Base-by-base conservation (phyloP, 2,888 invertebrate genomes). In the Latheticus oryzae region DNA sequence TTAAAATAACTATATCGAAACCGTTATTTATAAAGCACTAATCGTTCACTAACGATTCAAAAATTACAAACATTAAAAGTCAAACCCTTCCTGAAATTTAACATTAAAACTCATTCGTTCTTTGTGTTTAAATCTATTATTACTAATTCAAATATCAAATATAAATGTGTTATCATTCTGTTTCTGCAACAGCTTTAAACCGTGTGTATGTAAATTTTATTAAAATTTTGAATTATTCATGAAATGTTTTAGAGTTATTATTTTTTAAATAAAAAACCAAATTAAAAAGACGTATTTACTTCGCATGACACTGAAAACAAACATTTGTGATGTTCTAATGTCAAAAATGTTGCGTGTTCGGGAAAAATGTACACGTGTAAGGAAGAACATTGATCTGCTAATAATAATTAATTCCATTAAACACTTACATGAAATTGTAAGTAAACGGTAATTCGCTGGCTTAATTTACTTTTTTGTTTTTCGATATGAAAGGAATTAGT, bases 351-450 rank as follows among this genome's bases (percentile, higher is more conserved):
- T 37, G 50, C 50, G 50, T 50, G 50, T 21, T 8, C n/a, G 5
- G 33, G 35, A 37, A 35, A 48, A 35, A 17, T 21, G 13, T 35
- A 48, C 33, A 35, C 17, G 48, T 48, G 48, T 48, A 48, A 48
- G 32, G 23, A 17, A 21, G 26, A 35, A 47, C 33, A 35, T 48
- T 33, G 13, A 35, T 35, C n/a, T 48, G 45, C 23, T 32, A 45
- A 45, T 45, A 45, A 45, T 19, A 45, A 45, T 45, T 45, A 45
- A 45, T 45, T 45, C 32, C 17, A 45, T 45, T 45, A 45, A 21
- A 32, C 13, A 32, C 17, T 45, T 21, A 30, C 37, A 11, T 37
- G 33, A 11, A 33, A 33, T 5, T 19, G 9, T 35, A 17, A 17
- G 17, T 8, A 11, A 5, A 8, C 5, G n/a, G 5, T 13, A 4